A percentile compares a stretch with the other conserved stretches of the same genome.
These are phyloP conservation scores for Hydropotes inermis DNA, from an alignment of 2,113 vertebrate species.

Conservation along the genomic window DNA sequence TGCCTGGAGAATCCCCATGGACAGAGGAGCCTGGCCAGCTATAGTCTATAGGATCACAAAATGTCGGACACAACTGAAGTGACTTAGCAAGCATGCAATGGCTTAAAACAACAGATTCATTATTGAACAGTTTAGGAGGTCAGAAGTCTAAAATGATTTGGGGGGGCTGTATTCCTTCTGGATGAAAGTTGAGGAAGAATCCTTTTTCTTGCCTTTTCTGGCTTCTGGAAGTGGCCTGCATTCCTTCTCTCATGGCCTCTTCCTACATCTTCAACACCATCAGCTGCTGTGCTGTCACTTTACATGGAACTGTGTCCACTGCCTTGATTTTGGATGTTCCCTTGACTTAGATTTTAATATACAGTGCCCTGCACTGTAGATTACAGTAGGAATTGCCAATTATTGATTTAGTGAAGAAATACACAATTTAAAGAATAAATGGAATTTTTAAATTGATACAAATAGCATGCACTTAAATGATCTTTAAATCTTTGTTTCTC, in stretches of 20 bases:
- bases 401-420: neutral
- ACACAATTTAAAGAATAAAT: neutral
- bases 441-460: neutral
- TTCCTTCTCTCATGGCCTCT: neutral
- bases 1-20: neutral
- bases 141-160: neutral
- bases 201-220: neutral
- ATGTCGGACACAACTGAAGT: neutral
- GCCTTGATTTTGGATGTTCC: neutral
- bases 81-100: neutral
- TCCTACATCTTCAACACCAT: neutral
- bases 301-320: neutral
- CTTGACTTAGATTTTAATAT: neutral
- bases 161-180: neutral
- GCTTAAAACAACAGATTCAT: neutral
- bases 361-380: neutral
- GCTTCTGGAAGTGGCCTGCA: neutral
- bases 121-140: neutral
- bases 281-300: neutral
- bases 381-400: neutral
- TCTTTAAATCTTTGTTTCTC: neutral
- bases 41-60: neutral
- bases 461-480: neutral
- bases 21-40: neutral
- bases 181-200: neutral